phyloP scores from a whole-genome alignment of 2,888 invertebrate species.

The Chirona hameri region DNA sequence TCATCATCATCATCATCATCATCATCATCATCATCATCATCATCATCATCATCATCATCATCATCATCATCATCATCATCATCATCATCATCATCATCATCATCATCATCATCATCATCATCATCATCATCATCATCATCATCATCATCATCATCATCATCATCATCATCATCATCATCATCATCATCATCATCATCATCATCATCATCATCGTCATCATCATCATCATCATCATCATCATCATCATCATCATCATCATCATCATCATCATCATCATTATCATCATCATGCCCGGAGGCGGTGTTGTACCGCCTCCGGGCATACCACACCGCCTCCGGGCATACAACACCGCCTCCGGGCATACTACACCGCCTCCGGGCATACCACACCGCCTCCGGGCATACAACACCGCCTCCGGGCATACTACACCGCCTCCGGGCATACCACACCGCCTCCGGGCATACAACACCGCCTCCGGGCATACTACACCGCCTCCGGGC shows the following conservation, averaged over 20 bases:
- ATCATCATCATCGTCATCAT: conserved; percentile 22
- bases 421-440: no score
- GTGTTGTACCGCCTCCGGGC: no score
- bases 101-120: conserved; percentile 22
- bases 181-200: conserved; percentile 22
- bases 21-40: conserved; percentile 22
- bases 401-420: no score
- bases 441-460: no score
- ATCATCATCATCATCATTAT: conserved; percentile 22
- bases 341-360: no score
- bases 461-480: no score
- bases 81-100: conserved; percentile 22
- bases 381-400: no score
- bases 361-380: no score
- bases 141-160: conserved; percentile 22
- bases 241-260: conserved; percentile 22
- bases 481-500: no score
- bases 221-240: conserved; percentile 22
- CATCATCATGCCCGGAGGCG: no score
- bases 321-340: no score
- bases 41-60: conserved; percentile 22
- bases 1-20: background rate
- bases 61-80: conserved; percentile 22
- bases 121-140: conserved; percentile 22
- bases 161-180: conserved; percentile 22